These are phyloP conservation scores for Diorhabda carinulata DNA, from an alignment of 1,140 invertebrate species.

Conservation along the genomic window DNA sequence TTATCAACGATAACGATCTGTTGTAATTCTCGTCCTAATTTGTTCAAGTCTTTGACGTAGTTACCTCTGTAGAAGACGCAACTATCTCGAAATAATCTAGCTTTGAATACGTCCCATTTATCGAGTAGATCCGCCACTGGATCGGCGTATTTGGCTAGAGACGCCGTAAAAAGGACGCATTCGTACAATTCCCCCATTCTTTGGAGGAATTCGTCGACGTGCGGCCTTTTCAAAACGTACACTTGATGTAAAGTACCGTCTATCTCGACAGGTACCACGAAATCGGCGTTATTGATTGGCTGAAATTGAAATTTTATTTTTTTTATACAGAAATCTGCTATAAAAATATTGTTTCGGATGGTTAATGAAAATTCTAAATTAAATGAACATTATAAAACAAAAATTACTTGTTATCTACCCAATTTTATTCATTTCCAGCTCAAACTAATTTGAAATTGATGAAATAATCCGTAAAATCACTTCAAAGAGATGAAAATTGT, in stretches of 20 bases:
- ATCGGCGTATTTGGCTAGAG: slow-evolving; percentile 99
- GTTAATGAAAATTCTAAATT: neutral
- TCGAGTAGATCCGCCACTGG: slow-evolving; percentile 98
- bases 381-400: neutral
- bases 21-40: slow-evolving; percentile 91
- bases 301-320: slow-evolving; percentile 53
- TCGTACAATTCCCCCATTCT: slow-evolving; percentile 98
- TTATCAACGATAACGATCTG: slow-evolving; percentile 99
- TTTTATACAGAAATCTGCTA: neutral
- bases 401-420: too few relatives aligned
- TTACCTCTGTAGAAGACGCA: slow-evolving; percentile 99
- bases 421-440: too few relatives aligned
- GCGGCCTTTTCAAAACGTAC: slow-evolving; percentile 97
- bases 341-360: neutral
- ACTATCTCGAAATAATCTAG: slow-evolving; percentile 96
- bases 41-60: slow-evolving; percentile 99
- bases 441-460: too few relatives aligned
- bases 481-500: too few relatives aligned
- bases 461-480: too few relatives aligned
- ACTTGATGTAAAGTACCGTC: slow-evolving; percentile 99
- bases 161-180: slow-evolving; percentile 98
- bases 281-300: slow-evolving; percentile 99
- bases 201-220: slow-evolving; percentile 98
- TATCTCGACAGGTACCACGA: slow-evolving; percentile 99
- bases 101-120: slow-evolving; percentile 94